Conservation (phyloP, 2,113 vertebrate species). For the Perccottus glenii region DNA sequence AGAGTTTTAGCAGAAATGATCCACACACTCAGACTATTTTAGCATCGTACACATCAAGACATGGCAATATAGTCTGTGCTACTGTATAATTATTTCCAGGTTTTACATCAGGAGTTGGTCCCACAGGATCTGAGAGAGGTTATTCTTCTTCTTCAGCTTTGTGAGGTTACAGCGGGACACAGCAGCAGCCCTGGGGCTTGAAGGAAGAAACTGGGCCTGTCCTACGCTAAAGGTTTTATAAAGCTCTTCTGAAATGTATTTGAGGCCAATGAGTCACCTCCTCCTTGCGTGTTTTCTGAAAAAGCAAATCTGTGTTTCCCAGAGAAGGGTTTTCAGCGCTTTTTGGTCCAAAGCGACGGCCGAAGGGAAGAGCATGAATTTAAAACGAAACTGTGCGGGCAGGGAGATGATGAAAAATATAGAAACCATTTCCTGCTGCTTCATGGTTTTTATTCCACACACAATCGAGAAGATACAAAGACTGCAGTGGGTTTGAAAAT, state of each 20-base stretch:
- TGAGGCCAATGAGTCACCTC: background rate
- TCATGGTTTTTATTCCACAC: background rate
- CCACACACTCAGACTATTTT: background rate
- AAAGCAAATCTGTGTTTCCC: constrained; percentile 9
- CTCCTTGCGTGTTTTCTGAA: background rate
- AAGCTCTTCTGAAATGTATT: constrained; percentile 10
- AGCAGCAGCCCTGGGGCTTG: background rate
- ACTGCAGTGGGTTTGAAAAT: background rate
- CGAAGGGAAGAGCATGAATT: background rate
- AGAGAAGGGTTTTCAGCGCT: background rate
- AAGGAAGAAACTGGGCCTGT: background rate
- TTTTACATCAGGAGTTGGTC: background rate
- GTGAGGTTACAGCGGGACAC: background rate
- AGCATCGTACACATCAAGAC: background rate
- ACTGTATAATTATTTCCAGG: background rate
- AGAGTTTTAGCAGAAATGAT: background rate
- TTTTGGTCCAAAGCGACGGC: background rate
- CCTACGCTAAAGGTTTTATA: constrained; percentile 6
- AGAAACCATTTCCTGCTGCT: background rate
- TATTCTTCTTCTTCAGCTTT: background rate
- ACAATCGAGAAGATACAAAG: background rate
- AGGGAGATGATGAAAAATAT: constrained; percentile 6
- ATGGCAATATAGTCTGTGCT: background rate
- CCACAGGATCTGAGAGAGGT: background rate
- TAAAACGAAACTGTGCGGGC: background rate